Conservation (phyloP, 2,888 invertebrate genomes). For the Oegoconia quadripuncta region DNA sequence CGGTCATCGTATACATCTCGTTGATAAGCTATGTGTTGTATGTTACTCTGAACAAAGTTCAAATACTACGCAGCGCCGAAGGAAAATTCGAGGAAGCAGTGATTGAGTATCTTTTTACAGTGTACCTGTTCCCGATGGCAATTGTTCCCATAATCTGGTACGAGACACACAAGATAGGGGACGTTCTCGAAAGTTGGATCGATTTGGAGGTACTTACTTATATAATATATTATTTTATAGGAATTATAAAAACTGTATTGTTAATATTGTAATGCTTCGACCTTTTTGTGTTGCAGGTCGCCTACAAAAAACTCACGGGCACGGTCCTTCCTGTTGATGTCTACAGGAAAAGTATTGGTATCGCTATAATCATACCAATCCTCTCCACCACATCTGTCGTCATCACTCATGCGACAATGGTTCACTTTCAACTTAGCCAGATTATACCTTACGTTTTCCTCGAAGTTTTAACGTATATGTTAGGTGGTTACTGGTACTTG, state of each 20-base stretch:
- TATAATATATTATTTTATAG: neutral
- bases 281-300: conserved; percentile 63
- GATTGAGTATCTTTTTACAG: conserved; percentile 86
- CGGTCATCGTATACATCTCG: conserved; percentile 67
- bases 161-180: conserved; percentile 82
- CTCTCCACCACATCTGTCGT: conserved; percentile 82
- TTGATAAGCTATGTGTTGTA: conserved; percentile 79
- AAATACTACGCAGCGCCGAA: conserved; percentile 79
- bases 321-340: conserved; percentile 77
- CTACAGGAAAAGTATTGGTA: conserved; percentile 77
- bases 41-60: conserved; percentile 80
- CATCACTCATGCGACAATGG: conserved; percentile 85
- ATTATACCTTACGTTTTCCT: conserved; percentile 84
- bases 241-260: neutral
- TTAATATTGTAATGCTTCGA: no score
- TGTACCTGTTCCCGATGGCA: conserved; percentile 83
- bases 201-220: conserved; percentile 80
- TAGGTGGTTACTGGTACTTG: conserved; percentile 86
- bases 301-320: conserved; percentile 81
- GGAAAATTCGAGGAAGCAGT: conserved; percentile 87
- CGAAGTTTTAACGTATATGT: conserved; percentile 83
- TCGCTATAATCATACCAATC: conserved; percentile 80
- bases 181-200: conserved; percentile 81
- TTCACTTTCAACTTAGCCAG: conserved; percentile 81
- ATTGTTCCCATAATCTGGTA: conserved; percentile 83